phyloP scores from a whole-genome alignment of 2,888 invertebrate genomes.

The Calameuta pallipes region DNA sequence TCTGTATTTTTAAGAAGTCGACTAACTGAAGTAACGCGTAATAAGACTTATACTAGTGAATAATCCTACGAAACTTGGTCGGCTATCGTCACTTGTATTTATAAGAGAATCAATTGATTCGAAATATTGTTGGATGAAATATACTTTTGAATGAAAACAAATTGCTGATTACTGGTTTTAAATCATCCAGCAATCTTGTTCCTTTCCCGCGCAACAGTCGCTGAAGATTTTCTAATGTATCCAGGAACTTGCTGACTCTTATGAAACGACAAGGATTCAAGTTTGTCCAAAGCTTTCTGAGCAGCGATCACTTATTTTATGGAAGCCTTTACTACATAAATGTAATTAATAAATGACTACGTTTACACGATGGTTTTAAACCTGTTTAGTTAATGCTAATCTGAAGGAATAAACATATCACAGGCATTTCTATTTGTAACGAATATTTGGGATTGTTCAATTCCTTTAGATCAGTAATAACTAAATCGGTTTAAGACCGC shows the following conservation, averaged over 20 bases:
- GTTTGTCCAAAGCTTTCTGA: not conserved
- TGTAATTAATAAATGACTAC: too few relatives aligned
- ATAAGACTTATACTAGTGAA: not conserved
- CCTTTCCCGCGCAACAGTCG: not conserved
- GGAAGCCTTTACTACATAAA: too few relatives aligned
- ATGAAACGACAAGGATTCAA: not conserved
- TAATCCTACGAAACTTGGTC: not conserved
- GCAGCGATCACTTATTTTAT: too few relatives aligned
- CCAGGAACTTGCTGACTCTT: not conserved
- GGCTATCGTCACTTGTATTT: constrained; percentile 3
- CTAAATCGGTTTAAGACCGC: too few relatives aligned
- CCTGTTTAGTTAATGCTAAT: too few relatives aligned
- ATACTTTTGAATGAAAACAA: constrained; percentile 22
- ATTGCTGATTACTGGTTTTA: not conserved
- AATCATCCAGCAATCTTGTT: not conserved
- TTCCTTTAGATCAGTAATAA: too few relatives aligned
- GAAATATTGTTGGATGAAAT: not conserved
- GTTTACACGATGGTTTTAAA: too few relatives aligned
- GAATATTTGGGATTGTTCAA: too few relatives aligned
- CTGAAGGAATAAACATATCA: too few relatives aligned
- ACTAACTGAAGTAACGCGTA: not conserved
- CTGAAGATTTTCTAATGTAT: not conserved
- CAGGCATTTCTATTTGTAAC: too few relatives aligned
- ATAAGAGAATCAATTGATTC: constrained; percentile 13
- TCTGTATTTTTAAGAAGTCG: not conserved